Percentiles rank a stretch among this genome's conserved stretches.
phyloP scores from a whole-genome alignment of 1,140 invertebrate genomes.

The Hirudo medicinalis region DNA sequence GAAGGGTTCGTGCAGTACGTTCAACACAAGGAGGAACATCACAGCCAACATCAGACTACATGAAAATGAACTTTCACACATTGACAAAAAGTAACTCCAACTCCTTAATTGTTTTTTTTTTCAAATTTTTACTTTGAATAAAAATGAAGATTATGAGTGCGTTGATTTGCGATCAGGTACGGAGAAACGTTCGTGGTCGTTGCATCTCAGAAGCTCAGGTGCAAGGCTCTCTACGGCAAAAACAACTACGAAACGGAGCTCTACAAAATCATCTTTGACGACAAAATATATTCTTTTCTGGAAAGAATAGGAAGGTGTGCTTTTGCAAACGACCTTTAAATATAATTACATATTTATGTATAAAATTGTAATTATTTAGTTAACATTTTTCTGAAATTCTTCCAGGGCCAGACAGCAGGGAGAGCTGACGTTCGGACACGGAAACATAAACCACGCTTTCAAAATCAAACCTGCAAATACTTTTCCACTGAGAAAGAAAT shows the following conservation, averaged over 20 bases:
- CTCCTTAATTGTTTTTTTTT: not conserved
- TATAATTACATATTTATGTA: too few species aligned
- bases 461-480: conserved; percentile 10
- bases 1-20: conserved; percentile 57
- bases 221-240: conserved; percentile 46
- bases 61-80: conserved; percentile 27
- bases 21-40: conserved; percentile 44
- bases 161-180: conserved; percentile 38
- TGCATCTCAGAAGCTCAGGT: conserved; percentile 52
- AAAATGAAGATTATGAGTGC: not conserved
- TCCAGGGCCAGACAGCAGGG: not conserved
- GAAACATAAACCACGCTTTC: conserved; percentile 2
- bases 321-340: not conserved
- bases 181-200: conserved; percentile 56
- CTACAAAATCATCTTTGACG: conserved; percentile 44
- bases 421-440: not conserved
- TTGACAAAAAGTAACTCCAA: not conserved
- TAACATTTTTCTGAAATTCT: not conserved
- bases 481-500: conserved; percentile 9
- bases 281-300: conserved; percentile 55
- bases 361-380: not conserved
- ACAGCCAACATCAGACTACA: conserved; percentile 30
- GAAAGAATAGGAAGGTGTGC: conserved; percentile 56
- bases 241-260: conserved; percentile 38
- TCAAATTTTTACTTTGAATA: not conserved